Percentiles rank a stretch among this genome's conserved stretches.
phyloP scores from a whole-genome alignment of 2,888 invertebrate species.

The Malachius bipustulatus region DNA sequence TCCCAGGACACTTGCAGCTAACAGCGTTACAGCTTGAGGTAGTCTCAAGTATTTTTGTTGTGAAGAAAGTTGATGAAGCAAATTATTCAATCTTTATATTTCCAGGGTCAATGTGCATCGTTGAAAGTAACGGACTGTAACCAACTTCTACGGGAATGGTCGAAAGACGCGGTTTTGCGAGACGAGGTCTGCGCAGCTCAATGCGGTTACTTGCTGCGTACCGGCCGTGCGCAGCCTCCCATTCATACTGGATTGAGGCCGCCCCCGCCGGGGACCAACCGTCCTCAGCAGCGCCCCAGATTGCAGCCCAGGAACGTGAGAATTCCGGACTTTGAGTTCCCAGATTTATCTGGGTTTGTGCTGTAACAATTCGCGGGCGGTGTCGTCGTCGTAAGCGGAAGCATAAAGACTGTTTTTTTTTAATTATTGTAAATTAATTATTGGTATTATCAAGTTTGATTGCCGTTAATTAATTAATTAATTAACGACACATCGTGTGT shows the following conservation, averaged over 20 bases:
- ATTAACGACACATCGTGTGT: too few relatives aligned
- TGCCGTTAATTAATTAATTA: too few relatives aligned
- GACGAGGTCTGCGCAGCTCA: constrained; percentile 88
- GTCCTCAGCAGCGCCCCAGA: constrained; percentile 17
- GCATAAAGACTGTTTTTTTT: too few relatives aligned
- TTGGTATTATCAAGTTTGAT: too few relatives aligned
- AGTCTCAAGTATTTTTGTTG: too few relatives aligned
- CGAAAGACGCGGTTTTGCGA: constrained; percentile 64
- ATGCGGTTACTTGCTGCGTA: constrained; percentile 61
- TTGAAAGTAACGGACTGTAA: constrained; percentile 78
- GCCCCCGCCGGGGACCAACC: constrained; percentile 27
- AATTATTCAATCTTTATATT: constrained; percentile 17
- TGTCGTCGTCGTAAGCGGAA: too few relatives aligned
- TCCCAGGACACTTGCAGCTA: too few relatives aligned
- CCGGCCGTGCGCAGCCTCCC: constrained; percentile 20
- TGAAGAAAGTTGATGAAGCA: background rate
- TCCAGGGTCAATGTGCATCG: constrained; percentile 79
- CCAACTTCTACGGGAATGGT: constrained; percentile 70
- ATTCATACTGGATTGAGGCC: constrained; percentile 29
- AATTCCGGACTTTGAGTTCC: constrained; percentile 58
- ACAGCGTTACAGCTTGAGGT: too few relatives aligned
- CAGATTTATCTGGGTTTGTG: constrained; percentile 62
- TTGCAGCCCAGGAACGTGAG: background rate
- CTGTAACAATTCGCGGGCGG: constrained; percentile 27
- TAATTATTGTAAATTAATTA: too few relatives aligned